Conservation (phyloP, 2,113 vertebrate species). For the Saimiri boliviensis region DNA sequence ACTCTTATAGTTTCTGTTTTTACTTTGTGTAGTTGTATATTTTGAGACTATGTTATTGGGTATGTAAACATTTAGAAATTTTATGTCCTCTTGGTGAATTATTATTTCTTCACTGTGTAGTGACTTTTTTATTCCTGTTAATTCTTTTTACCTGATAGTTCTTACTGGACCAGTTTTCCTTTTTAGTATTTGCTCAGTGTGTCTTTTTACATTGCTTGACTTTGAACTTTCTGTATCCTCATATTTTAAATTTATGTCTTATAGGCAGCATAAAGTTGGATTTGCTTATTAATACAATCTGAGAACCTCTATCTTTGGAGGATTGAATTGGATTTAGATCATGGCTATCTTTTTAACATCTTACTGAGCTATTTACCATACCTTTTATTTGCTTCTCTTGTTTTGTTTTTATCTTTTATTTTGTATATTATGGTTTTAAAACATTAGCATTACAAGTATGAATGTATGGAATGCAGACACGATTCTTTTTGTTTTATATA, state of each 20-base stretch:
- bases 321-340: background rate
- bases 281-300: background rate
- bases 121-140: background rate
- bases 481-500: background rate
- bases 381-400: background rate
- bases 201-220: background rate
- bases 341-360: background rate
- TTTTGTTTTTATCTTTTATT: background rate
- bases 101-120: background rate
- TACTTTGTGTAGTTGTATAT: background rate
- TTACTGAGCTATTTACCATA: background rate
- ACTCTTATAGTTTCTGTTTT: background rate
- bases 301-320: background rate
- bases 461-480: background rate
- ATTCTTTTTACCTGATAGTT: background rate
- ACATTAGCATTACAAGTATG: background rate
- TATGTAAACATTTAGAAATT: background rate
- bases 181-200: background rate
- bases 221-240: slow-evolving; percentile 14
- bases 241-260: background rate
- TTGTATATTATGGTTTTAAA: slow-evolving; percentile 34
- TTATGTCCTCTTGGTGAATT: background rate
- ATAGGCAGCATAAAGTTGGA: background rate
- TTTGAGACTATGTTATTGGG: background rate
- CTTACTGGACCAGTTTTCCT: background rate